Conservation (phyloP, 2,888 invertebrate genomes). For the Agrenia bidenticulata region DNA sequence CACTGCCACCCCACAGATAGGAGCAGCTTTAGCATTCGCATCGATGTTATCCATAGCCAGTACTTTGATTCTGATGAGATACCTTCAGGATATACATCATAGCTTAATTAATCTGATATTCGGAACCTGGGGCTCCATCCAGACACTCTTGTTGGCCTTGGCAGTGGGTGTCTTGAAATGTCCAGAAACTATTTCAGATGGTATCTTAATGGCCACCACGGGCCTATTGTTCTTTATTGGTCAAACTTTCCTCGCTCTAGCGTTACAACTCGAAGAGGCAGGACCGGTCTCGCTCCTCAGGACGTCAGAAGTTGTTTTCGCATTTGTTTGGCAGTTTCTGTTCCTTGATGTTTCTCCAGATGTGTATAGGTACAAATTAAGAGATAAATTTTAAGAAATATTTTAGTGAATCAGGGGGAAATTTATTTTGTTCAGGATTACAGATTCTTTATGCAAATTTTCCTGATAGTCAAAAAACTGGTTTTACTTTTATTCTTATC, state of each 20-base stretch:
- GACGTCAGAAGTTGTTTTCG: conserved; percentile 35
- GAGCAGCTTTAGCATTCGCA: conserved; percentile 35
- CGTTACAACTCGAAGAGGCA: conserved; percentile 33
- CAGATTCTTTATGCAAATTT: no score
- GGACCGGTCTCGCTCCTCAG: conserved; percentile 33
- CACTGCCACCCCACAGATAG: conserved; percentile 23
- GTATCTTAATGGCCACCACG: conserved; percentile 25
- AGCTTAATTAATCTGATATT: conserved; percentile 33
- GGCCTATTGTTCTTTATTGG: conserved; percentile 33
- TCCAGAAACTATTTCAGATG: conserved; percentile 22
- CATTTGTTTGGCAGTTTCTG: conserved; percentile 38
- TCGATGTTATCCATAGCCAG: conserved; percentile 36
- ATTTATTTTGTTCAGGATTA: no score
- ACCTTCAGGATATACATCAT: conserved; percentile 36
- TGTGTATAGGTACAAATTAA: conserved; percentile 35
- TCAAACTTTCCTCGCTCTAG: conserved; percentile 33
- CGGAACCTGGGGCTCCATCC: conserved; percentile 30
- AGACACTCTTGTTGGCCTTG: conserved; percentile 23
- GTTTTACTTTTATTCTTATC: no score
- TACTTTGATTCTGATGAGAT: conserved; percentile 32
- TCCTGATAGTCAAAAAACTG: no score
- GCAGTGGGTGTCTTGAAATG: conserved; percentile 27
- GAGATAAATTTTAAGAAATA: no score
- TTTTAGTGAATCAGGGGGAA: no score
- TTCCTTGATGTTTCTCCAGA: conserved; percentile 34